Base-by-base conservation (phyloP, 2,888 invertebrate genomes). In the Zygaena filipendulae region DNA sequence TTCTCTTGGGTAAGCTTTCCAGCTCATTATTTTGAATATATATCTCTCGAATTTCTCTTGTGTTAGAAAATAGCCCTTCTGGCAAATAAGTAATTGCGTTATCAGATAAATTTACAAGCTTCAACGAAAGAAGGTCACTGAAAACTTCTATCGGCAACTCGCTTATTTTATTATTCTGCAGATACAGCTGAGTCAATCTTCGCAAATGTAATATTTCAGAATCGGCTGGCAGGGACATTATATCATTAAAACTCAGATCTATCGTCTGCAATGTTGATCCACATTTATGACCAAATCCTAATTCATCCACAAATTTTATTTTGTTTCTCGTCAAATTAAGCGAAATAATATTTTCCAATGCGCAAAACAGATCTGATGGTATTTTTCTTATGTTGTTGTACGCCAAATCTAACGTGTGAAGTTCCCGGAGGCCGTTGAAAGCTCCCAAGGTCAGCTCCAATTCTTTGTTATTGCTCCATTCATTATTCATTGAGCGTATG, bases 1-100 rank as follows among this genome's bases (percentile, higher is more conserved):
- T 82, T 36, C 90, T 90, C 52, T 88, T 88, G 35, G 93, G 91
- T 48, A 95, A 77, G 53, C 88, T 89, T 61, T 87, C 89, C 49
- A 95, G 79, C 48, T 90, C 89, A 71, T 95, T 95, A 77, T 91
- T 88, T 57, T 92, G 90, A 54, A 93, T 80, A 69, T 92, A 90
- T 52, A 94, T 85, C 71, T 93, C 92, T 25, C 90, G 86, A 40
- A 92, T 81, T 60, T 93, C 92, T 42, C 87, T 85, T 39, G 89
- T 88, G 50, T 88, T 88, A 40, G 88, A 85, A 67, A 96, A 93
- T 39, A 94, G 71, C 33, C 87, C 88, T 44, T 90, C 87, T 4
- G 95, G 95, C 57, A 96, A 72, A 30, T 87, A 85, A 51, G 86
- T 87, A 50, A 97, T 82, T 36, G 87, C 86, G 64, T 97, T 97